Percentiles rank a stretch among this genome's conserved stretches.
phyloP scores from a whole-genome alignment of 2,113 vertebrate genomes.

The Sphyrna mokarran region DNA sequence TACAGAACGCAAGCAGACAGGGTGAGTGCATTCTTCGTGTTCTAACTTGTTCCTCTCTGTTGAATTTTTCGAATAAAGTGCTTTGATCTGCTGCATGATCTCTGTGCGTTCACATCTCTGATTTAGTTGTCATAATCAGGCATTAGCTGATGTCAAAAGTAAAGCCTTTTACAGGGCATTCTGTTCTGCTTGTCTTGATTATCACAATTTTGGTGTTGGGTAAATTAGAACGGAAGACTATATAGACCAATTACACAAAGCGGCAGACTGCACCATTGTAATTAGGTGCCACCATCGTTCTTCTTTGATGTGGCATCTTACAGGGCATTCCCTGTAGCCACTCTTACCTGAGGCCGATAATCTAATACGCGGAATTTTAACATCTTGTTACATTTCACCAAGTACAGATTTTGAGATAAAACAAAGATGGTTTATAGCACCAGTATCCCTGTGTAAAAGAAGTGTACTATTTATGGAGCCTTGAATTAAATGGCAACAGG shows the following conservation, averaged over 20 bases:
- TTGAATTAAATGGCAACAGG: conserved; percentile 26
- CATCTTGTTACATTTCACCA: conserved; percentile 59
- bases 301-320: conserved; percentile 67
- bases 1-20: neutral
- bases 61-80: neutral
- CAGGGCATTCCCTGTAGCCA: conserved; percentile 62
- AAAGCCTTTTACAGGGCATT: conserved; percentile 95
- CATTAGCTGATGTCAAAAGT: conserved; percentile 98
- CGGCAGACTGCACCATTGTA: conserved; percentile 91
- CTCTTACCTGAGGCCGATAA: conserved; percentile 58
- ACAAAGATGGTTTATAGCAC: neutral
- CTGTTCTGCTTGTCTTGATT: conserved; percentile 99
- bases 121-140: conserved; percentile 99
- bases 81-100: conserved; percentile 27
- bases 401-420: conserved; percentile 54
- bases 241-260: conserved; percentile 99
- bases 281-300: conserved; percentile 97
- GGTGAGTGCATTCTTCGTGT: neutral
- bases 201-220: conserved; percentile 97
- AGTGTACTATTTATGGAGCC: neutral
- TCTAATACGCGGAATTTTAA: conserved; percentile 43
- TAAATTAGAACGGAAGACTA: conserved; percentile 99
- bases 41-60: neutral
- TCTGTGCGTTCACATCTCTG: conserved; percentile 78
- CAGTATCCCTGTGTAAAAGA: neutral